These are phyloP conservation scores for Sesamia nonagrioides DNA, from an alignment of 1,140 invertebrate species.

Conservation along the genomic window DNA sequence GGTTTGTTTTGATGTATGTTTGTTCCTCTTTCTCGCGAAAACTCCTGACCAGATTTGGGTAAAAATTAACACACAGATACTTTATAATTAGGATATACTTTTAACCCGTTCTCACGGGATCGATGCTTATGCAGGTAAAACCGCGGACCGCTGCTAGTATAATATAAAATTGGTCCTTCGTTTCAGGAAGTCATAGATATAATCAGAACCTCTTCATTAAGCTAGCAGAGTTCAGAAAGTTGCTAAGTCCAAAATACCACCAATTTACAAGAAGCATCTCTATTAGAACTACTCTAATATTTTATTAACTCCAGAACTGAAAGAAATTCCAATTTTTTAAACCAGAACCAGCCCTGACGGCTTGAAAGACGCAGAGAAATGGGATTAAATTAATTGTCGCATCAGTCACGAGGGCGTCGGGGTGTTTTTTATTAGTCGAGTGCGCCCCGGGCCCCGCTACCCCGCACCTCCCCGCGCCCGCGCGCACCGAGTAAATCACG, in stretches of 20 bases:
- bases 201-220: too few species aligned
- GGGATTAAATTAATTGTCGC: conserved; percentile 87
- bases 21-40: too few species aligned
- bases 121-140: too few species aligned
- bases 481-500: conserved; percentile 79
- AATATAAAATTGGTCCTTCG: too few species aligned
- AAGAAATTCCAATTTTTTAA: conserved; percentile 39
- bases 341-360: conserved; percentile 70
- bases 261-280: too few species aligned
- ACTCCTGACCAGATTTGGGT: too few species aligned
- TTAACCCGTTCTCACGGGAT: too few species aligned
- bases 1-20: too few species aligned
- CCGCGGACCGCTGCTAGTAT: too few species aligned
- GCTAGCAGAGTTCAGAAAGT: neutral
- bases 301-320: neutral
- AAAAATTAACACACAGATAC: too few species aligned
- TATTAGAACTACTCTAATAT: neutral
- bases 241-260: neutral
- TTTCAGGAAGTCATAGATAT: too few species aligned
- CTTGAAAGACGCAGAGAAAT: conserved; percentile 85
- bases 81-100: too few species aligned
- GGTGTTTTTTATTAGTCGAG: conserved; percentile 87
- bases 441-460: conserved; percentile 57
- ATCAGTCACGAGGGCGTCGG: conserved; percentile 86
- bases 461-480: conserved; percentile 55